A percentile compares a stretch with the other conserved stretches of the same genome.
Evolutionary conservation across 2,113 vertebrate species (phyloP).

Genomic region (Zingel zingel): DNA sequence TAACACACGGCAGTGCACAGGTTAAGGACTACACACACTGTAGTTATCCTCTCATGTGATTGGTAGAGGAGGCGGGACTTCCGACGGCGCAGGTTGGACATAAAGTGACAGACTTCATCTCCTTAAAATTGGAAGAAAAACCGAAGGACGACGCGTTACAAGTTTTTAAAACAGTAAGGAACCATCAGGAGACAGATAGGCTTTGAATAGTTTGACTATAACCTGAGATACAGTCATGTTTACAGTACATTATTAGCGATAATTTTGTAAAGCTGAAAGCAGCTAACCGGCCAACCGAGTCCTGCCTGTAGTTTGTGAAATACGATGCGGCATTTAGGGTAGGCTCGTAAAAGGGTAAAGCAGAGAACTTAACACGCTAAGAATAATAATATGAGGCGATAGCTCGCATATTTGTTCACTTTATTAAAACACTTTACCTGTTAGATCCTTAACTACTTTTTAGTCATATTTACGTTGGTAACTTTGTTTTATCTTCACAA

Average conservation of each 20-base stretch:
- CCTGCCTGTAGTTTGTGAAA: constrained; percentile 55
- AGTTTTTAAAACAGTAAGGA: constrained; percentile 73
- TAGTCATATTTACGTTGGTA: not conserved
- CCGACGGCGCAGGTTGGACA: constrained; percentile 63
- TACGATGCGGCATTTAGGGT: constrained; percentile 46
- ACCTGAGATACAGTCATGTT: constrained; percentile 38
- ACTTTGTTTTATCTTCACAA: not conserved
- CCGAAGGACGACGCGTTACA: constrained; percentile 63
- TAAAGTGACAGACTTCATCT: constrained; percentile 70
- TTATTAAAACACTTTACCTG: not conserved
- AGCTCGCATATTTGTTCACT: not conserved
- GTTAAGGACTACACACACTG: constrained; percentile 44
- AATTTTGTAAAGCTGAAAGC: constrained; percentile 43
- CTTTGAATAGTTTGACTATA: constrained; percentile 8
- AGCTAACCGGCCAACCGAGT: constrained; percentile 68
- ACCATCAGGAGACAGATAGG: constrained; percentile 4
- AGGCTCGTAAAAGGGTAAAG: constrained; percentile 47
- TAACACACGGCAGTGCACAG: constrained; percentile 24
- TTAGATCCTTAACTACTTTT: not conserved
- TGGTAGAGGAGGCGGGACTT: constrained; percentile 75
- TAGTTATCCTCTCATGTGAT: constrained; percentile 46
- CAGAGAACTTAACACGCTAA: not conserved
- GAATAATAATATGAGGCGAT: not conserved
- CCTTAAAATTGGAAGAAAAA: constrained; percentile 73
- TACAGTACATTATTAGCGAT: constrained; percentile 14